Conservation (phyloP, 2,888 invertebrate species). For the Ochropleura leucogaster region DNA sequence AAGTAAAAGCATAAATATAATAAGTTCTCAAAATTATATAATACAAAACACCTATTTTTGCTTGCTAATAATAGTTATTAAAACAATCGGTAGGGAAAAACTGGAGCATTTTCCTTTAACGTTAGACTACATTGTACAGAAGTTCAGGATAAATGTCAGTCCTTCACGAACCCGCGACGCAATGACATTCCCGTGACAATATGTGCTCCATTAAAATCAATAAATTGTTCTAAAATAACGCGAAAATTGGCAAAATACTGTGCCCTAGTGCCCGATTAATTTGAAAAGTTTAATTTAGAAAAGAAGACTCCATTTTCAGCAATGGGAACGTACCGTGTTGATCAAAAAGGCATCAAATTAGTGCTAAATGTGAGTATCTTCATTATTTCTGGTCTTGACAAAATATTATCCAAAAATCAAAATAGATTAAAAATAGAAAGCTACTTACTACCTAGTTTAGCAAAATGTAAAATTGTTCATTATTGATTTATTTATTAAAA, state of each 20-base stretch:
- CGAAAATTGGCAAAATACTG: background rate
- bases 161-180: slow-evolving; percentile 3
- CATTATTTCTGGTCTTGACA: slow-evolving; percentile 24
- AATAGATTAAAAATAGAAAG: background rate
- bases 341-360: slow-evolving; percentile 29
- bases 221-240: background rate
- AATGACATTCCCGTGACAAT: slow-evolving; percentile 10
- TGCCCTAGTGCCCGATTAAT: background rate
- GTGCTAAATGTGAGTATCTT: slow-evolving; percentile 20
- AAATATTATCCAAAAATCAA: background rate
- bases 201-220: background rate
- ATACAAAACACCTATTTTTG: background rate
- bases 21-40: background rate
- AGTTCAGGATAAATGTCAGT: slow-evolving; percentile 30
- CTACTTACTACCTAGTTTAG: background rate
- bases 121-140: background rate
- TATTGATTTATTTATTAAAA: too few species aligned
- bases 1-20: too few species aligned
- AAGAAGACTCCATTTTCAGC: background rate
- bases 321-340: slow-evolving; percentile 36
- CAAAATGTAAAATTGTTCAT: background rate
- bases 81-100: slow-evolving; percentile 16
- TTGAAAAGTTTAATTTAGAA: background rate
- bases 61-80: background rate
- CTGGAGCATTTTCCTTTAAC: slow-evolving; percentile 7